These are phyloP conservation scores for Margarornis squamiger DNA, from an alignment of 2,797 vertebrate species.

Conservation along the genomic window DNA sequence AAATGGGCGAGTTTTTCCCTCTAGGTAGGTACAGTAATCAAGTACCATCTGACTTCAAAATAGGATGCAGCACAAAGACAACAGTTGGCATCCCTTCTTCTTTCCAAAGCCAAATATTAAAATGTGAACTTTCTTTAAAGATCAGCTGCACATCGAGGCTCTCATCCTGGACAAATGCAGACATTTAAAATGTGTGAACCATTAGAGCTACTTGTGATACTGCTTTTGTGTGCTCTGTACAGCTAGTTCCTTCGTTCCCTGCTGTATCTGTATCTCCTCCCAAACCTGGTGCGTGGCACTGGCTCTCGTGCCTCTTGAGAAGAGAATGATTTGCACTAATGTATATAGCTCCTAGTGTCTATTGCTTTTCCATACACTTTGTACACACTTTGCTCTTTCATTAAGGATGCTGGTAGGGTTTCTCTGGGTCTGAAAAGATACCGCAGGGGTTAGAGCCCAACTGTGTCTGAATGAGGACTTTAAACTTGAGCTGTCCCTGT, in stretches of 20 bases:
- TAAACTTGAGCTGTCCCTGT: constrained; percentile 39
- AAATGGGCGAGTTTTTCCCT: constrained; percentile 89
- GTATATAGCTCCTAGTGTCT: background rate
- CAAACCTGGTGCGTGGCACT: background rate
- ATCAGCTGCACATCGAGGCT: background rate
- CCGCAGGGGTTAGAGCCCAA: background rate
- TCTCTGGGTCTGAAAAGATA: constrained; percentile 34
- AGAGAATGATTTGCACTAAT: constrained; percentile 9
- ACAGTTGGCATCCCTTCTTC: background rate
- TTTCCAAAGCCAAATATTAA: background rate
- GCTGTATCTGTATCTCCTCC: background rate
- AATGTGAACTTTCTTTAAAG: constrained; percentile 24
- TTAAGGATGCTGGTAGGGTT: background rate
- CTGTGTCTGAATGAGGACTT: constrained; percentile 30
- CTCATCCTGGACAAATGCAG: background rate
- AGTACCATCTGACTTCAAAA: background rate
- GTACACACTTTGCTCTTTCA: background rate
- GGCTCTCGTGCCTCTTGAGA: background rate
- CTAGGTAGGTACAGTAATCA: constrained; percentile 79
- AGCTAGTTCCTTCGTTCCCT: background rate
- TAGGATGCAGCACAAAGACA: background rate
- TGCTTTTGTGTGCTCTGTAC: background rate
- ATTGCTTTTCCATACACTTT: constrained; percentile 13
- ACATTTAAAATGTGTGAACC: background rate
- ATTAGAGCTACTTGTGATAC: background rate